Percentiles rank a stretch among this genome's conserved stretches.
phyloP scores from a whole-genome alignment of 2,113 vertebrate species.

The Tylochromis polylepis region DNA sequence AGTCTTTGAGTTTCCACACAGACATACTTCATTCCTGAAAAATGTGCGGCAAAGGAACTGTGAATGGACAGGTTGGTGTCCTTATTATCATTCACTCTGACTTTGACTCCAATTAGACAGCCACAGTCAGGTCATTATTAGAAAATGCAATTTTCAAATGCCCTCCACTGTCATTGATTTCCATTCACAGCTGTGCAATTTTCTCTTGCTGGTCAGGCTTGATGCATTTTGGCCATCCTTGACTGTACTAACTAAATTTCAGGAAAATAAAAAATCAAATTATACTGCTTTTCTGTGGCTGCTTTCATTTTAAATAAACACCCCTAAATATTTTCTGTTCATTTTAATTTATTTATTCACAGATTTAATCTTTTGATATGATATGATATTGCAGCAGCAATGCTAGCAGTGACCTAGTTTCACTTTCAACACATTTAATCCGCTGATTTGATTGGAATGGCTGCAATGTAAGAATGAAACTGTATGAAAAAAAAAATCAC shows the following conservation, averaged over 20 bases:
- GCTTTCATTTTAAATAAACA: slow-evolving; percentile 24
- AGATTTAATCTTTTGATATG: slow-evolving; percentile 49
- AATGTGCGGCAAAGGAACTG: slow-evolving; percentile 14
- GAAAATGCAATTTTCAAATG: slow-evolving; percentile 64
- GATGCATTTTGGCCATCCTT: slow-evolving; percentile 31
- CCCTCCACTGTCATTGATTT: slow-evolving; percentile 65
- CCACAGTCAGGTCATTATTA: slow-evolving; percentile 53
- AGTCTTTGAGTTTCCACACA: slow-evolving; percentile 21
- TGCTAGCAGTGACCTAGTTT: slow-evolving; percentile 49
- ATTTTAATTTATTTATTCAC: slow-evolving; percentile 30
- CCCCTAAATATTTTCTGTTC: slow-evolving; percentile 18
- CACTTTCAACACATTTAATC: slow-evolving; percentile 40
- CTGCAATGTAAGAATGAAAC: slow-evolving; percentile 28
- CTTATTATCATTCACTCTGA: slow-evolving; percentile 50
- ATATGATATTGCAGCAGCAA: slow-evolving; percentile 22
- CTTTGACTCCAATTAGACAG: slow-evolving; percentile 65
- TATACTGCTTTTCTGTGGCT: neutral
- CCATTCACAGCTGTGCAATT: slow-evolving; percentile 32
- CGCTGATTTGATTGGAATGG: slow-evolving; percentile 44
- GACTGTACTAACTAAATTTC: neutral
- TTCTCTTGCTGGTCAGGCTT: slow-evolving; percentile 26
- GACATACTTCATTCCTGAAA: slow-evolving; percentile 22
- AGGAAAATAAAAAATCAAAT: slow-evolving; percentile 6
- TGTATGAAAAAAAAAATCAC: neutral
- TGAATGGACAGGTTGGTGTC: slow-evolving; percentile 45